A percentile compares a stretch with the other conserved stretches of the same genome.
These are phyloP conservation scores for Leptogaster cylindrica DNA, from an alignment of 2,888 invertebrate genomes.

Conservation along the genomic window DNA sequence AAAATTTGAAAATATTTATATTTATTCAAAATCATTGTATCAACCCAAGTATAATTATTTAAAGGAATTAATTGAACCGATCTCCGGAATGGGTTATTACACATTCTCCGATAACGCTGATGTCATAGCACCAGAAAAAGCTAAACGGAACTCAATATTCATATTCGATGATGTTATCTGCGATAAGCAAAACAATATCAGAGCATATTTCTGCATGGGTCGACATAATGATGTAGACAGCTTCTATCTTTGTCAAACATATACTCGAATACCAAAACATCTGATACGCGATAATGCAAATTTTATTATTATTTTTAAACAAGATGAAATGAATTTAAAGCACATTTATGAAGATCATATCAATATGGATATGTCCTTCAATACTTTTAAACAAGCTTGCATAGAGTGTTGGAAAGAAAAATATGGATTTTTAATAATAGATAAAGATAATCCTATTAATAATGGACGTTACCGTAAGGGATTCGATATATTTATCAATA, in stretches of 20 bases:
- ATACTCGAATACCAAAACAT: constrained; percentile 54
- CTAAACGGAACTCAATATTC: constrained; percentile 52
- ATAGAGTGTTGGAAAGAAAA: no score
- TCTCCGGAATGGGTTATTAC: constrained; percentile 45
- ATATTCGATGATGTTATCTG: constrained; percentile 57
- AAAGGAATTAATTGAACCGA: constrained; percentile 33
- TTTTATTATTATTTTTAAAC: no score
- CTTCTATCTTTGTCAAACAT: constrained; percentile 56
- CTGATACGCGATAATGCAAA: no score
- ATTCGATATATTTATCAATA: no score
- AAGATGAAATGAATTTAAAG: no score
- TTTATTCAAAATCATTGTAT: constrained; percentile 53
- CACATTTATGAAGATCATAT: no score
- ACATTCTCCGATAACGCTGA: constrained; percentile 32
- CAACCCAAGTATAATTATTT: constrained; percentile 51
- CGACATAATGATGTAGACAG: no score
- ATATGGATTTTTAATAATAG: no score
- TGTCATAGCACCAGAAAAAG: constrained; percentile 45
- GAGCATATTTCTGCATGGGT: constrained; percentile 54
- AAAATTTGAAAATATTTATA: constrained; percentile 49
- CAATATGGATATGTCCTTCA: no score
- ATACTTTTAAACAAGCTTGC: no score
- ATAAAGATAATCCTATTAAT: no score
- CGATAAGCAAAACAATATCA: constrained; percentile 53
- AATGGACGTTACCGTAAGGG: no score